Evolutionary conservation across 2,888 invertebrate species (phyloP).

Genomic region (Agrotis segetum): DNA sequence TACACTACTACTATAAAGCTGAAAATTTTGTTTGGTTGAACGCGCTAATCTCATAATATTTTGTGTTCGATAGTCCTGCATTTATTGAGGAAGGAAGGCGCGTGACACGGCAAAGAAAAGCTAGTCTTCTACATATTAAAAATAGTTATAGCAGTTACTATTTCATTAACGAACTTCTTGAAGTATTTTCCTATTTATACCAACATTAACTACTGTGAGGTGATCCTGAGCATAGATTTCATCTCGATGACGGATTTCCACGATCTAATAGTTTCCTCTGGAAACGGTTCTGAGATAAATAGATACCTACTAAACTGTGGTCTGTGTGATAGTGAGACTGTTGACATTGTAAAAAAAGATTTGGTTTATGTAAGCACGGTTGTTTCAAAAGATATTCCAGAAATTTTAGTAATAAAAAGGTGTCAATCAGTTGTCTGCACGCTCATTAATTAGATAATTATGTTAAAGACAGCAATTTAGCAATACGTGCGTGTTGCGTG

Average conservation of each 20-base stretch:
- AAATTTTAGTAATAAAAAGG: conserved; percentile 25
- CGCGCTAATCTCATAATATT: no score
- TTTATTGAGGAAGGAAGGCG: no score
- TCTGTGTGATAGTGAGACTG: conserved; percentile 9
- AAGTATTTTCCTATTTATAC: background rate
- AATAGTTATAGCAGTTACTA: background rate
- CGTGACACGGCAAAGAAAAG: no score
- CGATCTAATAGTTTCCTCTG: conserved; percentile 18
- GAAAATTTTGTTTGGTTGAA: no score
- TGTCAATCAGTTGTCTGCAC: conserved; percentile 25
- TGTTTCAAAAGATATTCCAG: background rate
- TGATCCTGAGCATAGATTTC: conserved; percentile 28
- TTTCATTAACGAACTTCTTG: background rate
- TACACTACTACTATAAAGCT: no score
- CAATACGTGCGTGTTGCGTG: conserved; percentile 23
- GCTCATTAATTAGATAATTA: conserved; percentile 41
- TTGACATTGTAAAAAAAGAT: conserved; percentile 3
- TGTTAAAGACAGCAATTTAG: conserved; percentile 30
- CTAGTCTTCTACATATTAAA: background rate
- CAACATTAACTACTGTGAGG: conserved; percentile 6
- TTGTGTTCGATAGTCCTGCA: no score
- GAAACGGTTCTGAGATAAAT: no score
- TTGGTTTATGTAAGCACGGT: background rate
- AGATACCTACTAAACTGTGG: no score
- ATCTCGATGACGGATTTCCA: conserved; percentile 32